Evolutionary conservation across 2,888 invertebrate species (phyloP).

Genomic region (Pyrrhia umbra): DNA sequence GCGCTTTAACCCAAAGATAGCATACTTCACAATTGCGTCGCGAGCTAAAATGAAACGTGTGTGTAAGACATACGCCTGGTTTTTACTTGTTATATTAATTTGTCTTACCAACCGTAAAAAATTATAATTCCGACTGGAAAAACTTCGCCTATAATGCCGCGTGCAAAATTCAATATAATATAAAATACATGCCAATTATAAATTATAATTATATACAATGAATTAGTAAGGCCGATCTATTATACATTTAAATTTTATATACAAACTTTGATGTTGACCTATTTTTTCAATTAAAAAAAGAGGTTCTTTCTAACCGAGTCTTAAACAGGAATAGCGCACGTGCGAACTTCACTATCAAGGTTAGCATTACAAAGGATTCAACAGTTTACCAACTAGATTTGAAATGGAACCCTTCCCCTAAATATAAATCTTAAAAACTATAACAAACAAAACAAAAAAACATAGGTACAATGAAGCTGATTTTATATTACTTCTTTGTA

Average conservation of each 20-base stretch:
- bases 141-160: conserved; percentile 16
- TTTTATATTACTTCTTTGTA: no score
- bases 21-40: conserved; percentile 86
- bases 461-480: no score
- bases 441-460: no score
- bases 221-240: background rate
- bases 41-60: conserved; percentile 70
- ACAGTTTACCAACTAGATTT: no score
- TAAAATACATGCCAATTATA: background rate
- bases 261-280: background rate
- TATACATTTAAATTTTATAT: background rate
- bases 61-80: background rate
- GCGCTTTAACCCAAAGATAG: conserved; percentile 88
- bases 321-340: background rate
- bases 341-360: conserved; percentile 4
- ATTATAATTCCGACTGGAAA: conserved; percentile 1
- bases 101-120: conserved; percentile 16
- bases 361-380: background rate
- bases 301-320: conserved; percentile 10
- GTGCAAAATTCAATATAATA: conserved; percentile 28
- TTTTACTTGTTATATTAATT: background rate
- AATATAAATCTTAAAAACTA: background rate
- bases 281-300: background rate
- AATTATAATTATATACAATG: conserved; percentile 4
- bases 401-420: background rate